Conservation (phyloP, 2,797 vertebrate genomes). For the Mormyrus proboscirostris region DNA sequence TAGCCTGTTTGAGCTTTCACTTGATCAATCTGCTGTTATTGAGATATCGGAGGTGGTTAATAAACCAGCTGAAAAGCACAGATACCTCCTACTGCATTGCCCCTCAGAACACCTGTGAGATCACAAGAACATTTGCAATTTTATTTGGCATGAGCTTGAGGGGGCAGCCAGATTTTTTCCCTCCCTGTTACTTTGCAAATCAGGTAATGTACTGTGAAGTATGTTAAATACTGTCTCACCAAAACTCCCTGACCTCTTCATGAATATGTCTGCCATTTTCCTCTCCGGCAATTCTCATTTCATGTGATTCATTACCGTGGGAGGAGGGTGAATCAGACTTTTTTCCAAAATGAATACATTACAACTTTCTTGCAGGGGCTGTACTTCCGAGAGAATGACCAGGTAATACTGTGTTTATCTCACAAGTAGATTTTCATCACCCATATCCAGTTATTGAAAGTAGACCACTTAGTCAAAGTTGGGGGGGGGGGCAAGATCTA, state of each 20-base stretch:
- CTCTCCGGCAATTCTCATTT: constrained; percentile 1
- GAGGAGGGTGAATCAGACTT: constrained; percentile 21
- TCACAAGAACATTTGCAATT: neutral
- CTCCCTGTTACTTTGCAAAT: constrained; percentile 5
- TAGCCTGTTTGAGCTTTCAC: neutral
- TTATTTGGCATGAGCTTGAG: neutral
- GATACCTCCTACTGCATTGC: neutral
- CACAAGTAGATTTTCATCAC: neutral
- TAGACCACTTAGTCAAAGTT: neutral
- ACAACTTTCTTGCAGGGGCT: constrained; percentile 14
- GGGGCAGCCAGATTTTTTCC: neutral
- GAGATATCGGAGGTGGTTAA: neutral
- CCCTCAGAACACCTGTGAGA: constrained; percentile 4
- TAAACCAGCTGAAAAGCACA: neutral
- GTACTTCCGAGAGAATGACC: neutral
- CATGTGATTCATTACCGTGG: constrained; percentile 21
- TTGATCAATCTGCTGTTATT: neutral
- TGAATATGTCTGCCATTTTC: constrained; percentile 7
- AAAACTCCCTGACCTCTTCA: constrained; percentile 6
- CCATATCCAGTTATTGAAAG: neutral
- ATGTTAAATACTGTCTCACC: constrained; percentile 6
- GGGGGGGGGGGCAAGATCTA: neutral
- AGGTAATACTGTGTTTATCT: neutral
- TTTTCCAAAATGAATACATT: constrained; percentile 17
- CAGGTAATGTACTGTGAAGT: constrained; percentile 22